phyloP scores from a whole-genome alignment of 2,113 vertebrate species.

The Oenanthe oenanthe region DNA sequence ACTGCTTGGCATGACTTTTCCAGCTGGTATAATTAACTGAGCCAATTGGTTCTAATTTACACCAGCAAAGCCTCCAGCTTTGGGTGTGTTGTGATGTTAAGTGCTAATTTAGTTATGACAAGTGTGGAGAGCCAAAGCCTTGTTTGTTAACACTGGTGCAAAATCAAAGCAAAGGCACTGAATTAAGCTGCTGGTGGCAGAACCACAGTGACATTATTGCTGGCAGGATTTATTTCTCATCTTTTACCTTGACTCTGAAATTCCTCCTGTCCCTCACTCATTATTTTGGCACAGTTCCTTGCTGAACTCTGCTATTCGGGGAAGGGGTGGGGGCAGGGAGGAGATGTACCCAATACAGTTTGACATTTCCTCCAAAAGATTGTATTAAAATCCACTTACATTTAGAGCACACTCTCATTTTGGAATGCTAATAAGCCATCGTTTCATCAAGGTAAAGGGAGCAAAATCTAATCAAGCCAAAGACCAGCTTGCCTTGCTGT shows the following conservation, averaged over 20 bases:
- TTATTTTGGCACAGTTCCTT: constrained; percentile 66
- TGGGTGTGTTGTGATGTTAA: neutral
- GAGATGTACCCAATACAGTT: constrained; percentile 51
- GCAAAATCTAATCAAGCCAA: constrained; percentile 69
- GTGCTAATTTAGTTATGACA: neutral
- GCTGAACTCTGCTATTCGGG: constrained; percentile 64
- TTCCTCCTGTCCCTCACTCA: constrained; percentile 36
- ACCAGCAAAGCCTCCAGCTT: neutral
- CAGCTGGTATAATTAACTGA: neutral
- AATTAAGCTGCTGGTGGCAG: neutral
- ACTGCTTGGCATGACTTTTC: neutral
- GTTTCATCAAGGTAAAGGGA: constrained; percentile 73
- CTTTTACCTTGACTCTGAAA: constrained; percentile 67
- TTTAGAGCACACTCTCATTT: constrained; percentile 68
- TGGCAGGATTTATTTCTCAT: constrained; percentile 14
- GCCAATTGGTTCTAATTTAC: neutral
- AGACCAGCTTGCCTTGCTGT: constrained; percentile 15
- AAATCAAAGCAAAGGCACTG: neutral
- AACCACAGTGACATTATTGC: neutral
- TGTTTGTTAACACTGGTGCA: fast-evolving
- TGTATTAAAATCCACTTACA: constrained; percentile 77
- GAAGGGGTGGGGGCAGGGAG: neutral
- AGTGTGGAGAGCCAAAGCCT: neutral
- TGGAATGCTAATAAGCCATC: constrained; percentile 76
- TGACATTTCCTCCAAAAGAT: constrained; percentile 76